Conservation (phyloP, 2,797 vertebrate species). For the Pelochelys cantorii region DNA sequence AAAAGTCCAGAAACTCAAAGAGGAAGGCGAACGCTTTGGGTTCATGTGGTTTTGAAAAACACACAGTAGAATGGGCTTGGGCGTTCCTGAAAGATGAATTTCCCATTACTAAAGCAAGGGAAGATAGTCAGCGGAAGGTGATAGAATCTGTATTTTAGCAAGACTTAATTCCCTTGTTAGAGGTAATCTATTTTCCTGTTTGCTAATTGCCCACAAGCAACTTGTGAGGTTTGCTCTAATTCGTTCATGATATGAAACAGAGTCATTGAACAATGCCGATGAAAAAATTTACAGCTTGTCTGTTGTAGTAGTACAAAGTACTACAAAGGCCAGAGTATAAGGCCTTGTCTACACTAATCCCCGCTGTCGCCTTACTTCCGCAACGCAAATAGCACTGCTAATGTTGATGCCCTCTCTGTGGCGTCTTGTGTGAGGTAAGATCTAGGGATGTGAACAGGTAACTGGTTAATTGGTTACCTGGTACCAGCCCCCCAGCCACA, state of each 20-base stretch:
- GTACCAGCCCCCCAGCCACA: no score
- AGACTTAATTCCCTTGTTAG: no score
- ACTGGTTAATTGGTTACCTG: no score
- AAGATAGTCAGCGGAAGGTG: conserved; percentile 13
- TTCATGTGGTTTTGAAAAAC: conserved; percentile 6
- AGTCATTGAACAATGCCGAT: background rate
- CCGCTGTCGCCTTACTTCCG: no score
- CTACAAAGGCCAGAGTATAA: background rate
- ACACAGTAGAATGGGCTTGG: background rate
- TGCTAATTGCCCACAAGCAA: background rate
- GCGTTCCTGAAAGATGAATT: conserved; percentile 25
- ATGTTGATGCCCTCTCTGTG: no score
- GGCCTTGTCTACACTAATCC: no score
- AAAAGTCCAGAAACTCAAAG: conserved; percentile 46
- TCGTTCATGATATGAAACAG: background rate
- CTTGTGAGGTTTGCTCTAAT: background rate
- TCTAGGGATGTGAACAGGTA: no score
- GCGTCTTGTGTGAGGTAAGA: no score
- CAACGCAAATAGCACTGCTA: no score
- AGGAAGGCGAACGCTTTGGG: conserved; percentile 39
- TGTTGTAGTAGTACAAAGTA: background rate
- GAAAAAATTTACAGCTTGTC: background rate
- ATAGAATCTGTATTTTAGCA: conserved; percentile 7
- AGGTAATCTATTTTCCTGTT: background rate
- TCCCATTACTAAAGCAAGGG: conserved; percentile 25